phyloP scores from a whole-genome alignment of 2,797 vertebrate species.

The Anguilla anguilla region DNA sequence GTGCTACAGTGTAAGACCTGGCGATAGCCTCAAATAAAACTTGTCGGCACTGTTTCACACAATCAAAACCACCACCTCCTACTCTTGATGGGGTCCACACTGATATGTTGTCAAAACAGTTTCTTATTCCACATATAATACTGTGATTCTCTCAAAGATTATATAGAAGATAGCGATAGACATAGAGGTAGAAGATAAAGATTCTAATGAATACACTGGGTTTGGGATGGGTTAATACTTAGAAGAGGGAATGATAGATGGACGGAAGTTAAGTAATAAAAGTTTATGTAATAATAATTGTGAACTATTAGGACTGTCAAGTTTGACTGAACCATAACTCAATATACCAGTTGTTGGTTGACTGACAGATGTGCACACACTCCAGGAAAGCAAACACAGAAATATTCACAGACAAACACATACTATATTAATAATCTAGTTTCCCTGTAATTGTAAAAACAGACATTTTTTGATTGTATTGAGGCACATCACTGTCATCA shows the following conservation, averaged over 20 bases:
- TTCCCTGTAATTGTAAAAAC: constrained; percentile 16
- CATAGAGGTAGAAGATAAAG: neutral
- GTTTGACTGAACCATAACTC: constrained; percentile 45
- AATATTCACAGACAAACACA: constrained; percentile 41
- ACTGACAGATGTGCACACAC: neutral
- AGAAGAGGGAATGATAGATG: neutral
- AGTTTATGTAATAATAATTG: neutral
- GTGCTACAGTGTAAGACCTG: constrained; percentile 3
- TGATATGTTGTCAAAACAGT: neutral
- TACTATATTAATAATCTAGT: constrained; percentile 17
- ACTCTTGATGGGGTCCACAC: neutral
- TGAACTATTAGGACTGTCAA: neutral
- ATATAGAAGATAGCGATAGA: neutral
- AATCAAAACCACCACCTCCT: neutral
- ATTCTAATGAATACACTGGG: constrained; percentile 2
- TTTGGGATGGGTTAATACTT: constrained; percentile 44
- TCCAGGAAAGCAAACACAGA: neutral
- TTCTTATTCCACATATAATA: neutral
- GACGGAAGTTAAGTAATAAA: neutral
- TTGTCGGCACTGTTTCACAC: constrained; percentile 36
- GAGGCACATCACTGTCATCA: constrained; percentile 43
- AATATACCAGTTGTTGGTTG: constrained; percentile 23
- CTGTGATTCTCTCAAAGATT: neutral
- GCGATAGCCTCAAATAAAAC: constrained; percentile 42
- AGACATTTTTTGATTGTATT: constrained; percentile 54